Base-by-base conservation (phyloP, 2,888 invertebrate genomes). In the Melangyna quadrimaculata region DNA sequence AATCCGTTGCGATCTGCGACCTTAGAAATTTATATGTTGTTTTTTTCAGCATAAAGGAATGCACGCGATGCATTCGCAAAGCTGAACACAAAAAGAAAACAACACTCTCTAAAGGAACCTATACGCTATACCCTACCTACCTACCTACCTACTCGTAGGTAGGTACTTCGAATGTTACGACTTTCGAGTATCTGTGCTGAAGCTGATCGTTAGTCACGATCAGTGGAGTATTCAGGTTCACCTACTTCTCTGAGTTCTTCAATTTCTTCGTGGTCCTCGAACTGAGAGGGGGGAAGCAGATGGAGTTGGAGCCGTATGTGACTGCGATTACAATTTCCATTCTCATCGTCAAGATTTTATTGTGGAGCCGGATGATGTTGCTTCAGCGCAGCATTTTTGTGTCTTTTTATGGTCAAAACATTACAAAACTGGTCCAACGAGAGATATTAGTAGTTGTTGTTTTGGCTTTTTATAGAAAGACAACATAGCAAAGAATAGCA, bases 191-290 rank as follows among this genome's bases (percentile, higher is more conserved):
- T 84, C 75, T 79, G 83, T 72, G 59, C 22, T 75, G 78, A 81
- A 67, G 59, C 22, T 75, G 78, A 81, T 82, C 78, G 78, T 71
- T 69, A 75, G 78, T 87, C 78, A 87, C 87, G 87, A 82, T 82
- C 82, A 53, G 75, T 45, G 22, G 74, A 73, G 75, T 75, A 87
- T 87, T 87, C 83, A 83, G 83, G 79, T 87, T 87, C 82, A 87
- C 87, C 87, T 87, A 87, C 87, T 87, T 87, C 78, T 79, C 53
- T 75, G 74, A 67, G 65, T 69, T 75, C 71, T 80, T 73, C 59
- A 63, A 59, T 71, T 72, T 69, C 69, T 69, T 32, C 17, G 53
- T 45, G 17, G n/a, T 27, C n/a, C 0, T 9, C 19, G 19, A 45
- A 9, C 27, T 3, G 53, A 4, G n/a, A 3, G 9, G 9, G 7